Evolutionary conservation across 1,140 invertebrate species (phyloP).

Genomic region (Latrodectus geometricus): DNA sequence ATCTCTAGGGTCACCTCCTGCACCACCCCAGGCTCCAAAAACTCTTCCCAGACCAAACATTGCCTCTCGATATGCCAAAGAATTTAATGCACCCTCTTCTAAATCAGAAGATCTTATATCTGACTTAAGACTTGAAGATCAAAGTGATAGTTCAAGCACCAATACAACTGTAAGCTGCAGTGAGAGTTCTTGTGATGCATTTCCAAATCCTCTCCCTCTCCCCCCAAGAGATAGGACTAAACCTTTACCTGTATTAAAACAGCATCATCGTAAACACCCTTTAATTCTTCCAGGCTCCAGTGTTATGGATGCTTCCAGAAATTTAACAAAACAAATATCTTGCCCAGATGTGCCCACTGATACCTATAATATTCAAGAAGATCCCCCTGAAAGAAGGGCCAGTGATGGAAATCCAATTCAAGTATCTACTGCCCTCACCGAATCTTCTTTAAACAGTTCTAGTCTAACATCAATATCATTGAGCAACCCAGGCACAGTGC

Average conservation of each 20-base stretch:
- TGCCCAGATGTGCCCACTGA: slow-evolving; percentile 63
- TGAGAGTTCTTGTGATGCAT: slow-evolving; percentile 61
- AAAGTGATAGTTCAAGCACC: slow-evolving; percentile 54
- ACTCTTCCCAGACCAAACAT: slow-evolving; percentile 50
- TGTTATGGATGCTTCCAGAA: slow-evolving; percentile 17
- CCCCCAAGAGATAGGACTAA: slow-evolving; percentile 85
- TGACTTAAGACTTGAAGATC: slow-evolving; percentile 34
- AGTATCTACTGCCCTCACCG: background rate
- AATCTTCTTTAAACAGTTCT: slow-evolving; percentile 45
- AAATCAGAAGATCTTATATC: slow-evolving; percentile 14
- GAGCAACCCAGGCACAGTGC: background rate
- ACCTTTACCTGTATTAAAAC: slow-evolving; percentile 74
- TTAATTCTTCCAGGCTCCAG: slow-evolving; percentile 78
- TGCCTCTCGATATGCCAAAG: slow-evolving; percentile 46
- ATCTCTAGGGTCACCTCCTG: slow-evolving; percentile 60
- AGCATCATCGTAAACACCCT: slow-evolving; percentile 88
- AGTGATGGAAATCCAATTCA: slow-evolving; percentile 42
- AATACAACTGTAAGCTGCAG: slow-evolving; percentile 46
- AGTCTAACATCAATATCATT: slow-evolving; percentile 42
- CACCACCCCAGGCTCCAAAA: slow-evolving; percentile 53
- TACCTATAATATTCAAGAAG: slow-evolving; percentile 10
- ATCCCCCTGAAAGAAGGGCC: slow-evolving; percentile 12
- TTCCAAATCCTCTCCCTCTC: slow-evolving; percentile 75
- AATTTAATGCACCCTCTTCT: background rate
- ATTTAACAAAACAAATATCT: slow-evolving; percentile 58